A percentile compares a stretch with the other conserved stretches of the same genome.
These are phyloP conservation scores for Parauchenoglanis punctatus DNA, from an alignment of 2,797 vertebrate genomes.

Conservation along the genomic window DNA sequence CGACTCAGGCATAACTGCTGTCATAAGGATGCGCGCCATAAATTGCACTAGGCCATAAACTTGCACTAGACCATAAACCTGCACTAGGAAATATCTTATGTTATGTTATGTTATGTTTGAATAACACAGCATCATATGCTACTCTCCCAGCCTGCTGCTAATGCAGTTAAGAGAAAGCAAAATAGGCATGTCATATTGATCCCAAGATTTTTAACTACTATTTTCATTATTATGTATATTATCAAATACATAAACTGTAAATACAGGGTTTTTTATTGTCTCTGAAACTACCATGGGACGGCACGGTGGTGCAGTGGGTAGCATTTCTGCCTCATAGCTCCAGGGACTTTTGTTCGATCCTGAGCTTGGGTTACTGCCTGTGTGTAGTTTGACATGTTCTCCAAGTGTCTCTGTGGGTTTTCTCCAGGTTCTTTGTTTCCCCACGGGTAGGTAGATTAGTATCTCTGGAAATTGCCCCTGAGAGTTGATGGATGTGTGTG, in stretches of 20 bases:
- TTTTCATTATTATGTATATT: not conserved
- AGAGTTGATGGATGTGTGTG: constrained; percentile 9
- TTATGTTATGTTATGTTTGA: constrained; percentile 3
- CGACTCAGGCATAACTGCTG: not conserved
- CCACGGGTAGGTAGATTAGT: not conserved
- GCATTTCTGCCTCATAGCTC: not conserved
- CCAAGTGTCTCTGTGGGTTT: not conserved
- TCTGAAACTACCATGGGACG: constrained; percentile 5
- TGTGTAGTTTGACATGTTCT: constrained; percentile 9
- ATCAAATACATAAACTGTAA: not conserved
- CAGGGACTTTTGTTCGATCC: constrained; percentile 11
- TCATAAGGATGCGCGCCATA: not conserved
- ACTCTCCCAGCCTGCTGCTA: not conserved
- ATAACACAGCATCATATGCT: not conserved
- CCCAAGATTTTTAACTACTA: not conserved
- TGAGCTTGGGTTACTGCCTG: constrained; percentile 6
- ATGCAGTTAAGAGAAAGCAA: not conserved
- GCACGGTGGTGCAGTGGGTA: not conserved
- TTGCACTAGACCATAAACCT: constrained; percentile 5
- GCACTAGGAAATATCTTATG: not conserved
- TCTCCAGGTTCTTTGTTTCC: not conserved
- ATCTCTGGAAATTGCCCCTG: not conserved
- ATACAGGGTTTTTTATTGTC: constrained; percentile 3
- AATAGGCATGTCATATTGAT: not conserved
- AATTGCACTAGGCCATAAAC: constrained; percentile 2